Evolutionary conservation across 1,140 invertebrate species (phyloP), one percentile per base, ranked within the genome.

Genomic region (Drosophila willistoni): DNA sequence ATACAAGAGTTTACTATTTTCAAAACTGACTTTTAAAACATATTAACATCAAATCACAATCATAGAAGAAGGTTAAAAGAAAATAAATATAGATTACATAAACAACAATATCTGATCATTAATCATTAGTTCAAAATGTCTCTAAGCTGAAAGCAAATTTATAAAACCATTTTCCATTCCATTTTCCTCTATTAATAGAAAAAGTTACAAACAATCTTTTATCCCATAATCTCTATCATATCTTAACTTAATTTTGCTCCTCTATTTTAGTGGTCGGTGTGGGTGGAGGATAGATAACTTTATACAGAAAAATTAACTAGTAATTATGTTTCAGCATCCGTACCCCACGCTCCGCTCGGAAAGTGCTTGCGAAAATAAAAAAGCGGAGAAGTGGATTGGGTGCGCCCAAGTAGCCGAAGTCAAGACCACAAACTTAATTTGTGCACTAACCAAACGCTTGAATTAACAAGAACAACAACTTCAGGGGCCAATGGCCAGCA

Each of bases 401-500:
- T 59, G 68, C 63, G 42, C 51, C 57, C 62, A 69, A 81, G 73
- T 71, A 63, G 66, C 63, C 63, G 33, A 42, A 68, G 59, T 62
- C 67, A 51, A 51, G 44, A 76, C 72, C 81, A 62, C 80, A 76
- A 83, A 83, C 80, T 83, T 83, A 83, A 83, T 83, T 83, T 79
- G 56, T 77, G 56, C 69, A 73, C 76, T 83, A 79, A 79, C 80
- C 81, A 77, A 83, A 79, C 80, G 80, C 80, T 83, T 83, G 76
- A 83, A 83, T 83, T 83, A 83, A 84, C 81, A 77, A 71, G 73
- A 80, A 84, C 81, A 84, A 84, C 81, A 84, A 84, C 41, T 69
- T 57, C 14, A 14, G 25, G 63, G 72, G 62, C 71, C 70, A 77
- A 67, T 68, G 81, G 73, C 62, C 73, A 84, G 69, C 70, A 80